A percentile compares a stretch with the other conserved stretches of the same genome.
Conservation (phyloP, 1,140 invertebrate genomes). For the Drusus annulatus region DNA sequence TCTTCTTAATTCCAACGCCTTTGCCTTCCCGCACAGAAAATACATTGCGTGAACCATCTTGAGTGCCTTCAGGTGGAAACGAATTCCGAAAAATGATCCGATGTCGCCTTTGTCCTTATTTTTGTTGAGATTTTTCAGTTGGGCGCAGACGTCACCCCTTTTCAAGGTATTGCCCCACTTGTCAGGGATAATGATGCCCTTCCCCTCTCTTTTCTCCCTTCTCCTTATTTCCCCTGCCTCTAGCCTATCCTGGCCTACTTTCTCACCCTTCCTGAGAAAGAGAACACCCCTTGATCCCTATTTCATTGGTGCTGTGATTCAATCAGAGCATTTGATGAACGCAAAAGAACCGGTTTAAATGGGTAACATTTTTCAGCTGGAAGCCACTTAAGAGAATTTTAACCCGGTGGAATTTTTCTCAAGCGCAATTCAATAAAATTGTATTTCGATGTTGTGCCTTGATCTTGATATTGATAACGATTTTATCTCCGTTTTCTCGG, state of each 20-base stretch:
- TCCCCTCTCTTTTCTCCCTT: not conserved
- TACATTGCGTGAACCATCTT: conserved; percentile 22
- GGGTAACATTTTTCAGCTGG: too few relatives aligned
- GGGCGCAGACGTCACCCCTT: conserved; percentile 31
- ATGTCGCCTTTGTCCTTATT: conserved; percentile 35
- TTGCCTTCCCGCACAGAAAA: not conserved
- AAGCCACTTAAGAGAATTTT: too few relatives aligned
- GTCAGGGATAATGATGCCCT: conserved; percentile 30
- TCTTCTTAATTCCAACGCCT: not conserved
- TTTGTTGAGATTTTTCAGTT: conserved; percentile 35
- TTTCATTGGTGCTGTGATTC: conserved; percentile 17
- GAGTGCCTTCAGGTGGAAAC: conserved; percentile 30
- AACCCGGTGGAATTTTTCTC: too few relatives aligned
- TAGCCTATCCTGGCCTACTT: too few relatives aligned
- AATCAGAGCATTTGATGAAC: conserved; percentile 20
- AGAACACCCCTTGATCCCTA: conserved; percentile 5
- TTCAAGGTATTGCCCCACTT: conserved; percentile 31
- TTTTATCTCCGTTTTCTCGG: too few relatives aligned
- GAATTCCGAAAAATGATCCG: conserved; percentile 39
- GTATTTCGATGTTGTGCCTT: too few relatives aligned
- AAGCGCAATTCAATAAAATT: too few relatives aligned
- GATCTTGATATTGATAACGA: too few relatives aligned
- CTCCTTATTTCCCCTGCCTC: too few relatives aligned
- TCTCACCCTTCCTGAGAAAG: not conserved
- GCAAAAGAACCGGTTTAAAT: not conserved